Base-by-base conservation (phyloP, 37 sponge, comb jelly and placozoan species). In the Aplysina aerophoba region DNA sequence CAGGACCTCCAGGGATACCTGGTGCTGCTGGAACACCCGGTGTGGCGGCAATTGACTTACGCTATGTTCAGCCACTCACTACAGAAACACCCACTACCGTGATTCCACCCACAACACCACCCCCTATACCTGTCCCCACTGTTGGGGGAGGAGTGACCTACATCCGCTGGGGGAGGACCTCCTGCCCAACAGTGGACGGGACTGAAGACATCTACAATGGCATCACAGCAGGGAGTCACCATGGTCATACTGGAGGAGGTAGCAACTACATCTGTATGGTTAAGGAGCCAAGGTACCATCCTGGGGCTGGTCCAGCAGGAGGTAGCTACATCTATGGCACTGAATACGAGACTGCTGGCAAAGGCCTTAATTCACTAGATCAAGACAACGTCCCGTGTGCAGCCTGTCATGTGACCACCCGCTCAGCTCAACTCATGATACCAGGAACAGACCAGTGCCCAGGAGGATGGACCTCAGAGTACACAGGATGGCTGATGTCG, bases 1-100 rank as follows among this genome's bases (percentile, higher is more conserved):
- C 17, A 80, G 86, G 66, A 90, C 90, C 56, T 61, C 79, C 33
- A 82, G 80, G 74, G 31, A 37, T 40, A 38, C 40, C 37, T 12
- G 74, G 74, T 33, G 34, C 34, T 69, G 50, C 8, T 44, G 50
- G 50, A 44, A 8, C 3, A 44, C 3, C 50, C 8, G 8, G 50
- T 44, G 50, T 44, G 50, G 50, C 3, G 50, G 50, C 50, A 44
- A 44, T 44, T 11, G 50, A 44, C 8, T 11, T 8, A 44, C 50
- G 8, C 50, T 8, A 11, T 44, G 50, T 44, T 8, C 50, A 44
- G 50, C 8, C 50, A 44, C 50, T 44, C 8, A 44, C 50, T 44
- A 44, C 50, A 44, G 50, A 44, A 11, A 44, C 50, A 44, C 6
- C 50, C 50, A 44, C 8, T 8, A 44, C 50, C 50, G 3, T 11